phyloP scores from a whole-genome alignment of 2,113 vertebrate genomes.

The Hippocampus guttulatus region DNA sequence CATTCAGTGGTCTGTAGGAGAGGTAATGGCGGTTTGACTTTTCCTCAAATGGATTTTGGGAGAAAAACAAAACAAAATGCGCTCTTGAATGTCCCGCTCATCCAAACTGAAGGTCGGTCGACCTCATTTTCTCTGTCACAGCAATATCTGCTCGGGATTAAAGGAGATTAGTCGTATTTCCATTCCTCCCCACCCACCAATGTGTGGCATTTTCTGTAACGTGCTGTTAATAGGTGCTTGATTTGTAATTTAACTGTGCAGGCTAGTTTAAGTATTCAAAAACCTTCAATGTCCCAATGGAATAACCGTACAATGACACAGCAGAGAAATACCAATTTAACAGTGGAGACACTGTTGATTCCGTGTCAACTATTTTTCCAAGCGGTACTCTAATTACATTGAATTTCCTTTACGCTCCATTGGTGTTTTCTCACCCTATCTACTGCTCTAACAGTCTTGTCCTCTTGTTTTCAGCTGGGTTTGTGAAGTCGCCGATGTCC shows the following conservation, averaged over 20 bases:
- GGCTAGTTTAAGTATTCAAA: neutral
- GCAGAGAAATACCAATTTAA: neutral
- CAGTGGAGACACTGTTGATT: neutral
- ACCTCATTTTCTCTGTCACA: constrained; percentile 53
- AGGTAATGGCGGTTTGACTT: neutral
- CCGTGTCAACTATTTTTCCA: constrained; percentile 30
- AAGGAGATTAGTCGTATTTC: constrained; percentile 43
- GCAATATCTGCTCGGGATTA: constrained; percentile 47
- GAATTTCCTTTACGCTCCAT: constrained; percentile 49
- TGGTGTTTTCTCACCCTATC: constrained; percentile 43
- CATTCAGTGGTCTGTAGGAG: neutral
- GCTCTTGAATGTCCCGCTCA: constrained; percentile 43
- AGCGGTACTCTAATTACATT: constrained; percentile 45
- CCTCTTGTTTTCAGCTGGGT: constrained; percentile 85
- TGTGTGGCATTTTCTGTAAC: constrained; percentile 9
- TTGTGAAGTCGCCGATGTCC: constrained; percentile 99
- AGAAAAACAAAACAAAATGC: constrained; percentile 15
- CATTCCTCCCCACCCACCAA: constrained; percentile 19
- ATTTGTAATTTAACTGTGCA: neutral
- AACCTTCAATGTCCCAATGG: neutral
- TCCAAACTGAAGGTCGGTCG: constrained; percentile 51
- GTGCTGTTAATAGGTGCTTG: constrained; percentile 4
- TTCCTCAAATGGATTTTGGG: constrained; percentile 26
- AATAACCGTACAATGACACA: neutral
- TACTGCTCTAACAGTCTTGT: constrained; percentile 53